Conservation (phyloP, 2,888 invertebrate species). For the Seladonia tumulorum region DNA sequence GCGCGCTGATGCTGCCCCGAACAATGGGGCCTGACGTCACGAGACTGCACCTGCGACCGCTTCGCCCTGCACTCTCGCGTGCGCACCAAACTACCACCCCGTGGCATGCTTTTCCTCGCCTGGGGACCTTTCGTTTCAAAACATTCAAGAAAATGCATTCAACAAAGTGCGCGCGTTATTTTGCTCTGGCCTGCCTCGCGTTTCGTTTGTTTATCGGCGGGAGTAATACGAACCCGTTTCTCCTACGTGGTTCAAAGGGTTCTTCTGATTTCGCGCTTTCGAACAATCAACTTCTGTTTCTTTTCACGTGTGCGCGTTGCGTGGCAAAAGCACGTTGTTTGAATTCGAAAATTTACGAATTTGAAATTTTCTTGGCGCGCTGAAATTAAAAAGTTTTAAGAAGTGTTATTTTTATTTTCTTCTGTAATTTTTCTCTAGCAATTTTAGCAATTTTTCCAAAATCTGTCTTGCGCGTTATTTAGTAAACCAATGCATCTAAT, state of each 20-base stretch:
- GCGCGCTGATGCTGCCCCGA: conserved; percentile 48
- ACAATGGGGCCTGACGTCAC: conserved; percentile 73
- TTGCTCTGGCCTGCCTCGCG: background rate
- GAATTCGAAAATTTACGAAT: too few species aligned
- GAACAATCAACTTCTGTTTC: background rate
- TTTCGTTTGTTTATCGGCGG: background rate
- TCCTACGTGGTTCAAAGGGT: background rate
- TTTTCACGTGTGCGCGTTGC: too few species aligned
- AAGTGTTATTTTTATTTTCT: background rate
- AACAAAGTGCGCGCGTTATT: background rate
- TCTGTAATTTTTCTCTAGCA: too few species aligned
- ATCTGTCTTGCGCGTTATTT: background rate
- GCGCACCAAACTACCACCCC: conserved; percentile 40
- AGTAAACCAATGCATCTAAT: too few species aligned
- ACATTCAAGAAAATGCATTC: conserved; percentile 3
- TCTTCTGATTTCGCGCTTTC: background rate
- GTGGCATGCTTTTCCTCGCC: background rate
- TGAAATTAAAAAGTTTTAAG: background rate
- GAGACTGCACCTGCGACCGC: conserved; percentile 62
- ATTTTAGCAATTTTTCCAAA: background rate
- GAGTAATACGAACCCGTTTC: background rate
- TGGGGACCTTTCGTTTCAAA: conserved; percentile 1
- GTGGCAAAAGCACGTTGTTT: too few species aligned
- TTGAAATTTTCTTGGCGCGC: too few species aligned
- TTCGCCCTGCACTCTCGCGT: conserved; percentile 30